A percentile compares a stretch with the other conserved stretches of the same genome.
phyloP scores from a whole-genome alignment of 2,888 invertebrate genomes.

The Epirrhoe alternata region DNA sequence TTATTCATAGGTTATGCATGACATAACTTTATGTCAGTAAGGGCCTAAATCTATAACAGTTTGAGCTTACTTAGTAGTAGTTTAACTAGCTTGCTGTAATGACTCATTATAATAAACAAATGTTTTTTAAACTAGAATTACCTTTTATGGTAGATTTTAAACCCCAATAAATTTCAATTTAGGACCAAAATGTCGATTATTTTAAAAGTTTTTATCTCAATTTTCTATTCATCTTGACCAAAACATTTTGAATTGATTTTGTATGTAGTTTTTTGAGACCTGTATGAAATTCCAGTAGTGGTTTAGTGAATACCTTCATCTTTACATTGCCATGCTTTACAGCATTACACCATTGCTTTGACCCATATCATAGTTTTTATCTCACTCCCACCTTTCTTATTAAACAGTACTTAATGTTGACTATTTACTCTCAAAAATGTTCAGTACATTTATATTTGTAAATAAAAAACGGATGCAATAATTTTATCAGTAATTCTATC shows the following conservation, averaged over 20 bases:
- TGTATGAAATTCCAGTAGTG: constrained; percentile 66
- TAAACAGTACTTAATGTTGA: constrained; percentile 53
- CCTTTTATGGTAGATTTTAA: constrained; percentile 52
- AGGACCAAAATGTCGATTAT: constrained; percentile 67
- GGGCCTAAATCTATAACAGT: constrained; percentile 46
- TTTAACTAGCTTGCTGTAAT: constrained; percentile 56
- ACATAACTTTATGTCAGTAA: too few relatives aligned
- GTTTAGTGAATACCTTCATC: constrained; percentile 61
- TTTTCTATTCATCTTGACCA: constrained; percentile 67
- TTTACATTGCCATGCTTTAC: constrained; percentile 70
- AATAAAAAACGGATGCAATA: constrained; percentile 75
- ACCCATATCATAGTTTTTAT: constrained; percentile 54
- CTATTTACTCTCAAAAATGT: constrained; percentile 57
- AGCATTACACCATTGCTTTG: constrained; percentile 67
- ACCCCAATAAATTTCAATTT: constrained; percentile 58
- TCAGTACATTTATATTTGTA: constrained; percentile 59
- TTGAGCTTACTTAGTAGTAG: constrained; percentile 52
- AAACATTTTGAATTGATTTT: constrained; percentile 63
- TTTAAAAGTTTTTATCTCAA: constrained; percentile 56
- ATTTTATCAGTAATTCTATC: constrained; percentile 76
- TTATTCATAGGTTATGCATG: too few relatives aligned
- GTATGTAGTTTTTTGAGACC: constrained; percentile 69
- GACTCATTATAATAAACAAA: constrained; percentile 47
- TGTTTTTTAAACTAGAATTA: constrained; percentile 52
- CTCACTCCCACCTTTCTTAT: constrained; percentile 45